Conservation (phyloP, 2,888 invertebrate species). For the Nematopogon swammerdamellus region DNA sequence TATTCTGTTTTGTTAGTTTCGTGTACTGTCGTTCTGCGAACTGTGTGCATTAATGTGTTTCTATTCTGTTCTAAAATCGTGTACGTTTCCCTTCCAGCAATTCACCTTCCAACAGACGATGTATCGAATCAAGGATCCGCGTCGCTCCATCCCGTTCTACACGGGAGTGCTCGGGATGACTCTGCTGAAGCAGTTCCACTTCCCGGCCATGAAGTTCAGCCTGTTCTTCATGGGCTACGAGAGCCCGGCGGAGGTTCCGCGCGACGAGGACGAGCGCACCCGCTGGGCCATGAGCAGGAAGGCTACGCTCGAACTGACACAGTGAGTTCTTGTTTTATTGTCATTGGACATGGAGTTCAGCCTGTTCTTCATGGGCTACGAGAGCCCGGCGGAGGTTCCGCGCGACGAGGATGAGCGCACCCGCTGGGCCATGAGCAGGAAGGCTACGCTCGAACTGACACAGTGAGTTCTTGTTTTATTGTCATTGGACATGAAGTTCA, state of each 20-base stretch:
- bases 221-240: slow-evolving; percentile 93
- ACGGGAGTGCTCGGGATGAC: slow-evolving; percentile 90
- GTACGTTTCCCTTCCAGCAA: slow-evolving; percentile 60
- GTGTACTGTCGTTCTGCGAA: no score
- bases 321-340: slow-evolving; percentile 63
- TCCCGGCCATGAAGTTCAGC: slow-evolving; percentile 85
- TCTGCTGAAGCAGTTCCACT: slow-evolving; percentile 82
- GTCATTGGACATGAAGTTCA: slow-evolving; percentile 93
- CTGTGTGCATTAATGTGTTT: no score
- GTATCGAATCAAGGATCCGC: slow-evolving; percentile 93
- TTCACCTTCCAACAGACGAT: slow-evolving; percentile 96
- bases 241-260: slow-evolving; percentile 67
- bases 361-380: slow-evolving; percentile 90
- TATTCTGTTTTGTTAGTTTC: no score
- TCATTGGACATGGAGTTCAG: slow-evolving; percentile 94
- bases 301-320: slow-evolving; percentile 88
- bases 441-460: slow-evolving; percentile 87
- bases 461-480: slow-evolving; percentile 66
- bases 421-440: slow-evolving; percentile 77
- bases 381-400: slow-evolving; percentile 70
- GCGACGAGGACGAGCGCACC: slow-evolving; percentile 63
- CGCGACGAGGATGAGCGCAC: slow-evolving; percentile 64
- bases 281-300: slow-evolving; percentile 80
- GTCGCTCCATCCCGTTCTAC: slow-evolving; percentile 84
- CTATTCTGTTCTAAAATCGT: no score